These are phyloP conservation scores for Vireo altiloquus DNA, from an alignment of 2,113 vertebrate species.

Conservation along the genomic window DNA sequence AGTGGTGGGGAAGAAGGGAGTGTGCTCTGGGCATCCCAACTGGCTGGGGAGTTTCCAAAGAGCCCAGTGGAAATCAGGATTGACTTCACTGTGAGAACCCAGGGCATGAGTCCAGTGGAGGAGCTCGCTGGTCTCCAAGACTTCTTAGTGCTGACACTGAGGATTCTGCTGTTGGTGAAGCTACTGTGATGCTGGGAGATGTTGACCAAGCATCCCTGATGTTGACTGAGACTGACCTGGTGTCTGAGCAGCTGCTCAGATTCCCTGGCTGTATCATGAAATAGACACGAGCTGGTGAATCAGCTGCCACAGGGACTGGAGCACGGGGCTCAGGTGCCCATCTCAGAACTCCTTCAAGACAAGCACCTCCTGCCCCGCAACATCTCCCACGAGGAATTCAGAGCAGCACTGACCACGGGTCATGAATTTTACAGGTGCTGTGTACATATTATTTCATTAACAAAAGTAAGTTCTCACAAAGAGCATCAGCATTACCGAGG, in stretches of 20 bases:
- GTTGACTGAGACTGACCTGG: background rate
- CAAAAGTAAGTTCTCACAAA: background rate
- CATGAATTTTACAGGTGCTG: background rate
- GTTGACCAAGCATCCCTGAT: background rate
- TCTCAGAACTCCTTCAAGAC: fast-evolving
- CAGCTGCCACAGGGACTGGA: background rate
- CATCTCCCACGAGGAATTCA: background rate
- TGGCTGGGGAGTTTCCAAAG: background rate
- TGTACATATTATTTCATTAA: background rate
- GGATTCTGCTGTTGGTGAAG: background rate
- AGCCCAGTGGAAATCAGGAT: background rate
- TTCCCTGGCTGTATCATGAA: fast-evolving
- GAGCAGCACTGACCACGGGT: background rate
- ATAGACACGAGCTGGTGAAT: fast-evolving
- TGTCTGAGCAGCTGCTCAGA: background rate
- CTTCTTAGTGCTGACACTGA: background rate
- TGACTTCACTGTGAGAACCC: background rate
- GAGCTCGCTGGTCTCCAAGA: background rate
- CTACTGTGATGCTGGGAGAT: background rate
- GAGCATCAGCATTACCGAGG: background rate
- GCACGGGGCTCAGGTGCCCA: background rate
- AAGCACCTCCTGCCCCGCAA: background rate
- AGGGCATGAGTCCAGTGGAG: background rate
- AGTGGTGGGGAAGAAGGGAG: background rate
- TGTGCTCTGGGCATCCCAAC: background rate